A percentile compares a stretch with the other conserved stretches of the same genome.
phyloP scores from a whole-genome alignment of 2,888 invertebrate genomes.

The Barypeithes pellucidus region DNA sequence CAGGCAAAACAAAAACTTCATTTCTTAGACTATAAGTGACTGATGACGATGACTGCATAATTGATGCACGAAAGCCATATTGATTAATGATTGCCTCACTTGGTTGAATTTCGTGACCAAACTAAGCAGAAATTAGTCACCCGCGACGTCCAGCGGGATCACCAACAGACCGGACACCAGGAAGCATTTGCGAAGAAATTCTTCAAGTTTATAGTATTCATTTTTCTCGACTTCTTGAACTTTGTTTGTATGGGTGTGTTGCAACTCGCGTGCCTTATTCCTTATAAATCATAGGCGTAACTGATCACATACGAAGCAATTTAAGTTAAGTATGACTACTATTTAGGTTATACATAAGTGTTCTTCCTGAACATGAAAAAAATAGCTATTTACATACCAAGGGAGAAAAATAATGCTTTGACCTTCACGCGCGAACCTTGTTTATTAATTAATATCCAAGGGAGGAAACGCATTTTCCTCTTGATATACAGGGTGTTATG shows the following conservation, averaged over 20 bases:
- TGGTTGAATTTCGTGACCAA: slow-evolving; percentile 41
- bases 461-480: no score
- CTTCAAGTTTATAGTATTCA: slow-evolving; percentile 7
- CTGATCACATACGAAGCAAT: neutral
- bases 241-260: slow-evolving; percentile 38
- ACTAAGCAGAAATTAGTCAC: slow-evolving; percentile 42
- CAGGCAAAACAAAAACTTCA: no score
- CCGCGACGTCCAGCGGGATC: slow-evolving; percentile 43
- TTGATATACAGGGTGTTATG: no score
- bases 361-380: no score
- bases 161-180: slow-evolving; percentile 32
- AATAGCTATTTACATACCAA: no score
- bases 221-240: slow-evolving; percentile 31
- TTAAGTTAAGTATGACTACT: neutral
- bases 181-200: slow-evolving; percentile 28
- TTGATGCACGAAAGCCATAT: slow-evolving; percentile 17
- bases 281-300: slow-evolving; percentile 14
- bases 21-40: no score
- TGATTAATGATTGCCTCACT: slow-evolving; percentile 21
- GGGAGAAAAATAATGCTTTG: no score
- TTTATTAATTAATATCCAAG: no score
- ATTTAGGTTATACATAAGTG: no score
- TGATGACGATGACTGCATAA: neutral
- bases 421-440: no score
- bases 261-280: slow-evolving; percentile 24